These are phyloP conservation scores for Drosophila persimilis DNA, from an alignment of 1,140 invertebrate genomes.

Conservation along the genomic window DNA sequence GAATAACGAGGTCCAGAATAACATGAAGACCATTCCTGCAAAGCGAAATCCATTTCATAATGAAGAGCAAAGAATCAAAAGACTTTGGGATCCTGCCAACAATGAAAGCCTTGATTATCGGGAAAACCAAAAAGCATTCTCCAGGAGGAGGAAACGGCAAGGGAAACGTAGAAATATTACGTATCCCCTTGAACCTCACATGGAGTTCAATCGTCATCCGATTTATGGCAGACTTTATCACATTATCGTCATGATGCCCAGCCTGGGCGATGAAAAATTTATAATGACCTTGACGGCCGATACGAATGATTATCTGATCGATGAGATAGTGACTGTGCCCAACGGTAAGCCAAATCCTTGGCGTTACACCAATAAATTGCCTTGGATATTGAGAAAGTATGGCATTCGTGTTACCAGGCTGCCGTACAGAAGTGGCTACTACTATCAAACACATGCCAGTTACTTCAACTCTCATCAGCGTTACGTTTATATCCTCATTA, in stretches of 20 bases:
- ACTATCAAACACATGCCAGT: conserved; percentile 1
- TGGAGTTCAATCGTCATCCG: conserved; percentile 1
- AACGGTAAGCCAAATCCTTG: background rate
- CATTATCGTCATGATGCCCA: conserved; percentile 17
- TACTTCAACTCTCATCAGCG: conserved; percentile 6
- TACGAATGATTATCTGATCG: conserved; percentile 30
- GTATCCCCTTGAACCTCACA: background rate
- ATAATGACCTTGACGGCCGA: conserved; percentile 30
- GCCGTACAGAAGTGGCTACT: conserved; percentile 14
- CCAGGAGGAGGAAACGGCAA: background rate
- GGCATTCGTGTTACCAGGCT: background rate
- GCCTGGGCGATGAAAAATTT: conserved; percentile 3
- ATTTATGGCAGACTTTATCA: background rate
- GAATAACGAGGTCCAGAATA: background rate
- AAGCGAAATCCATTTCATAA: too few species aligned
- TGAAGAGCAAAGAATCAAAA: background rate
- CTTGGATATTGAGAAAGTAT: background rate
- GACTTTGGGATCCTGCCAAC: conserved; percentile 6
- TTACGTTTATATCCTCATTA: background rate
- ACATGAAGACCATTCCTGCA: background rate
- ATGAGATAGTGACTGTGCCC: background rate
- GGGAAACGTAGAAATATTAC: too few species aligned
- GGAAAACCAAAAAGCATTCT: background rate
- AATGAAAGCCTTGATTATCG: background rate
- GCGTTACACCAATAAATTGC: background rate